Evolutionary conservation across 2,113 vertebrate species (phyloP).

Genomic region (Chlamydotis undulata): DNA sequence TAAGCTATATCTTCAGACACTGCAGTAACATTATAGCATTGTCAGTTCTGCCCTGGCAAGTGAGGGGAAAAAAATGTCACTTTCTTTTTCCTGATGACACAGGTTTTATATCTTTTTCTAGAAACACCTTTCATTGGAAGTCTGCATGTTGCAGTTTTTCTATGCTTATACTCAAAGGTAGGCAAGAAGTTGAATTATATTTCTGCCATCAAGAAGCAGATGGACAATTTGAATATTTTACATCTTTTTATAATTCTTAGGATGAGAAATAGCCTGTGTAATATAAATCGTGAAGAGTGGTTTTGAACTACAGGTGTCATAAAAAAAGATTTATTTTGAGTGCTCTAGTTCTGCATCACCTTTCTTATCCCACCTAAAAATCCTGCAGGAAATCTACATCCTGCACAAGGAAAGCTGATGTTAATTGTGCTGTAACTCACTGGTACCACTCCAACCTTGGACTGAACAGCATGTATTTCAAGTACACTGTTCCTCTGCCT

Average conservation of each 20-base stretch:
- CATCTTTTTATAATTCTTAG: not conserved
- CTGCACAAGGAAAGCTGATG: not conserved
- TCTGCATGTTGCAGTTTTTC: slow-evolving; percentile 99
- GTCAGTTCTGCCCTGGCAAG: not conserved
- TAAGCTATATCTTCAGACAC: not conserved
- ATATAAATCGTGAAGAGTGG: not conserved
- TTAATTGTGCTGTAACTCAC: not conserved
- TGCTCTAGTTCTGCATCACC: not conserved
- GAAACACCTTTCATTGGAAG: slow-evolving; percentile 97
- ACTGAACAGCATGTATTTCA: not conserved
- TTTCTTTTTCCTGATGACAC: not conserved
- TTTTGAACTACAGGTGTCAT: not conserved
- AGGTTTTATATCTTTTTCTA: slow-evolving; percentile 67
- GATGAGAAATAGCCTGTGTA: not conserved
- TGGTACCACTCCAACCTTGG: not conserved
- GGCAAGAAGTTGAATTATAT: slow-evolving; percentile 16
- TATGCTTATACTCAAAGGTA: slow-evolving; percentile 98
- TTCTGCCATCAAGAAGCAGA: not conserved
- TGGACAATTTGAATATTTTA: not conserved
- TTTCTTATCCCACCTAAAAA: not conserved
- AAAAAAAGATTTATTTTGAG: not conserved
- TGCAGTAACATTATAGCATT: not conserved
- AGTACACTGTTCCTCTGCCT: not conserved
- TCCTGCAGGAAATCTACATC: not conserved
- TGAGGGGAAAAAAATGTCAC: not conserved